Evolutionary conservation across 2,113 vertebrate genomes (phyloP), one percentile per base, ranked within the genome.

Genomic region (Trogon surrucura): DNA sequence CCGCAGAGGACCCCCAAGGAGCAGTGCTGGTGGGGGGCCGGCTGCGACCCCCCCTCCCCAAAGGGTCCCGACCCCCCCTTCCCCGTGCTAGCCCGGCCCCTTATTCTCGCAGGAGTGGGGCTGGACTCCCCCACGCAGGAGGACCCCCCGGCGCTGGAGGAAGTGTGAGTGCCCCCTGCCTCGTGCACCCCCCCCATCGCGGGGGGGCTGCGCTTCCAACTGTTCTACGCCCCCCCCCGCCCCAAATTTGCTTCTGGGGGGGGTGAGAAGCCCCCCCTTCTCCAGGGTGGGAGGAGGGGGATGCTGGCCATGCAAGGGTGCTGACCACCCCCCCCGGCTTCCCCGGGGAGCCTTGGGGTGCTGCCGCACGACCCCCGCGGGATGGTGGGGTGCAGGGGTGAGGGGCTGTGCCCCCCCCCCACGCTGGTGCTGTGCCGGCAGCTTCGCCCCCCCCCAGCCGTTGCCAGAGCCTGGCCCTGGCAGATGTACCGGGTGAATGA

Each of bases 91-190:
- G 21, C 45, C 23, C 29, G 6, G n/a, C 45, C 10, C 41, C 72
- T 26, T 66, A 10, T 61, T 25, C 61, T n/a, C 44, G 2, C 94
- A 99, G 99, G 99, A 79, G 97, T 99, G 16, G 98, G 98, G 72
- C 95, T 98, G 97, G 99, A 99, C 74, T 98, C 95, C 48, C 98
- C 98, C 5, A 98, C 98, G 56, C 98, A 98, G 54, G 47, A 98
- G 95, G 98, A 99, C 44, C 51, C 93, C 9, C 60, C 92, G 13
- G 97, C 96, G 80, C 94, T 98, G 27, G 98, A 98, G 15, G 97
- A 98, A 32, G 87, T 89, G 99, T 99, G 97, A 98, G 99, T 99
- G 47, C 15, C 13, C 30, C 50, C 12, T 12, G 20, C 7, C 6
- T 14, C 34, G 15, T 30, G 51, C 30, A 7, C 14, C 36, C 50